A percentile compares a stretch with the other conserved stretches of the same genome.
These are phyloP conservation scores for Synanthedon andrenaeformis DNA, from an alignment of 2,888 invertebrate species.

Conservation along the genomic window DNA sequence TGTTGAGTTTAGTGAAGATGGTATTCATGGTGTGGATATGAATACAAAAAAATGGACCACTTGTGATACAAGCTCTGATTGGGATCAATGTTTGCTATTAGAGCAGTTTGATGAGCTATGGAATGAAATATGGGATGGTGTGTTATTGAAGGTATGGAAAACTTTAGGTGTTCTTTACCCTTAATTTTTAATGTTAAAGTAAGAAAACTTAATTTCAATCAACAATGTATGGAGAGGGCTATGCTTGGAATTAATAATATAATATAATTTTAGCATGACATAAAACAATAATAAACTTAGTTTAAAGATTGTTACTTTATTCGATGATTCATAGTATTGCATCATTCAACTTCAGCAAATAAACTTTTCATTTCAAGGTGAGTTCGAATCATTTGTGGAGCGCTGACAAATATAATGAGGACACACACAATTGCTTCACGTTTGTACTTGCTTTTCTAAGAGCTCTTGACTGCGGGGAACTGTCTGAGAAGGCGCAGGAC, in stretches of 20 bases:
- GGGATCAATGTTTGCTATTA: conserved; percentile 79
- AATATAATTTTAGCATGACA: too few relatives aligned
- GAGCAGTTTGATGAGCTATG: conserved; percentile 77
- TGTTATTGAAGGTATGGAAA: conserved; percentile 67
- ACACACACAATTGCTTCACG: conserved; percentile 85
- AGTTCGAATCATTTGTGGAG: conserved; percentile 75
- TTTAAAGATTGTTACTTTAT: neutral
- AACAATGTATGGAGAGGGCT: neutral
- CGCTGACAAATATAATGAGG: conserved; percentile 78
- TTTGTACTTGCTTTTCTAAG: conserved; percentile 86
- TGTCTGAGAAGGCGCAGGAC: conserved; percentile 76
- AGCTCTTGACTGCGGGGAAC: conserved; percentile 76
- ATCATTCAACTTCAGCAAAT: neutral
- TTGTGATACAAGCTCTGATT: conserved; percentile 68
- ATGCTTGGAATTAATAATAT: too few relatives aligned
- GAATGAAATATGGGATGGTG: conserved; percentile 82
- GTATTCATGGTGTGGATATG: conserved; percentile 71
- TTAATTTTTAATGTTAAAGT: neutral
- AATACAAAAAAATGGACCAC: conserved; percentile 74
- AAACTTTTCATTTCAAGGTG: conserved; percentile 31
- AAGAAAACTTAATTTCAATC: neutral
- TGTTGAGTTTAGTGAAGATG: conserved; percentile 86
- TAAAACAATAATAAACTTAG: neutral
- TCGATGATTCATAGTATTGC: neutral
- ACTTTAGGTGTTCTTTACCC: conserved; percentile 3